Conservation (phyloP, 2,113 vertebrate species). For the Neopipo cinnamomea region DNA sequence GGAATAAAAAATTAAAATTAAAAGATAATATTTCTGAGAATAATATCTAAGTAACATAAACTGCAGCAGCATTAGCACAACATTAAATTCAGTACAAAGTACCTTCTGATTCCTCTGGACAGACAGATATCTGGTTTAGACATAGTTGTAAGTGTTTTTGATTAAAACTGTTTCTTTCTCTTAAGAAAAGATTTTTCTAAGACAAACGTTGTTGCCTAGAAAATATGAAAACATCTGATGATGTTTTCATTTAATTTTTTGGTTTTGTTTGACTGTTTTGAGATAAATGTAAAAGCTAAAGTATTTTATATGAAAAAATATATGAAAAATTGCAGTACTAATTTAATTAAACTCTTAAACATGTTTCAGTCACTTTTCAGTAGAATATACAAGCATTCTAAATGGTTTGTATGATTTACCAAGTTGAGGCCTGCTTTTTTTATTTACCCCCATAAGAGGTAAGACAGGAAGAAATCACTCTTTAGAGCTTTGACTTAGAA, state of each 20-base stretch:
- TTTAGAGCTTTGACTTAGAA: neutral
- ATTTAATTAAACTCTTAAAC: neutral
- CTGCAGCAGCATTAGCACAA: neutral
- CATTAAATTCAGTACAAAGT: neutral
- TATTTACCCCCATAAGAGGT: neutral
- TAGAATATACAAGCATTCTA: neutral
- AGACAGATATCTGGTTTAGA: neutral
- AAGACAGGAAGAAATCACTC: neutral
- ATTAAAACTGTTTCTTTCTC: neutral
- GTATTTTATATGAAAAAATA: neutral
- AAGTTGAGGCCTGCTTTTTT: neutral
- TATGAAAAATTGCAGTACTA: neutral
- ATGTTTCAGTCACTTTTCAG: neutral
- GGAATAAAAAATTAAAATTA: slow-evolving; percentile 63
- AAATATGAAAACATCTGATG: neutral
- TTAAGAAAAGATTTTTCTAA: neutral
- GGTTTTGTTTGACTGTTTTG: neutral
- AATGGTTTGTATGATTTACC: neutral
- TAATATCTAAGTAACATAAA: slow-evolving; percentile 25
- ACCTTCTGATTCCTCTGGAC: neutral
- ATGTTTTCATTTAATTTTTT: neutral
- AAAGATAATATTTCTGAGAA: slow-evolving; percentile 30
- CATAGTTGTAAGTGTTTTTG: neutral
- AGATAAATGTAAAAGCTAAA: neutral
- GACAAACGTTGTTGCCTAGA: neutral